Evolutionary conservation across 2,113 vertebrate species (phyloP).

Genomic region (human): DNA sequence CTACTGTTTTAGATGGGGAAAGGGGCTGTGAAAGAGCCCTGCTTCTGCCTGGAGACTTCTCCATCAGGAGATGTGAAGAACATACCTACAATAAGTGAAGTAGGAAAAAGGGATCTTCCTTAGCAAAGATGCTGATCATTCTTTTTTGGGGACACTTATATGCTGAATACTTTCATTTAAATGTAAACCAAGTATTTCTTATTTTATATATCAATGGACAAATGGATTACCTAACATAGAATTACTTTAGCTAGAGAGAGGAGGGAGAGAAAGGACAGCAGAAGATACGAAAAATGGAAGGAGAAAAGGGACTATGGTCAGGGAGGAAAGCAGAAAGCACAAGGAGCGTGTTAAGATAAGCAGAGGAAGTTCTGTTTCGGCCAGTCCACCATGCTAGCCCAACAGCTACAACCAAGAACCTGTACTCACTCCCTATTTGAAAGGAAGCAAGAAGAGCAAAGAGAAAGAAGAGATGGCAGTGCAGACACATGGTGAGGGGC

Average conservation of each 20-base stretch:
- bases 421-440: not conserved
- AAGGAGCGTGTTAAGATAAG: not conserved
- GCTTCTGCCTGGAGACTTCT: not conserved
- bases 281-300: fast-evolving
- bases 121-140: not conserved
- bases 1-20: not conserved
- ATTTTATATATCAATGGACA: not conserved
- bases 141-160: not conserved
- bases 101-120: not conserved
- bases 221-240: not conserved
- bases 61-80: not conserved
- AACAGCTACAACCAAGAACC: not conserved
- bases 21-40: not conserved
- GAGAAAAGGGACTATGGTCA: not conserved
- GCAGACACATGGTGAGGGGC: fast-evolving
- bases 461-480: not conserved
- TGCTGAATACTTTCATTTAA: not conserved
- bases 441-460: not conserved
- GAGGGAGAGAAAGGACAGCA: not conserved
- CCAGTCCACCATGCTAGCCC: not conserved
- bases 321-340: not conserved
- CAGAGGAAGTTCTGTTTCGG: not conserved
- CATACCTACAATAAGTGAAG: not conserved
- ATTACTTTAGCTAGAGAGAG: not conserved
- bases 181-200: not conserved